phyloP scores from a whole-genome alignment of 2,113 vertebrate genomes.

The Phylloscopus whistleri region DNA sequence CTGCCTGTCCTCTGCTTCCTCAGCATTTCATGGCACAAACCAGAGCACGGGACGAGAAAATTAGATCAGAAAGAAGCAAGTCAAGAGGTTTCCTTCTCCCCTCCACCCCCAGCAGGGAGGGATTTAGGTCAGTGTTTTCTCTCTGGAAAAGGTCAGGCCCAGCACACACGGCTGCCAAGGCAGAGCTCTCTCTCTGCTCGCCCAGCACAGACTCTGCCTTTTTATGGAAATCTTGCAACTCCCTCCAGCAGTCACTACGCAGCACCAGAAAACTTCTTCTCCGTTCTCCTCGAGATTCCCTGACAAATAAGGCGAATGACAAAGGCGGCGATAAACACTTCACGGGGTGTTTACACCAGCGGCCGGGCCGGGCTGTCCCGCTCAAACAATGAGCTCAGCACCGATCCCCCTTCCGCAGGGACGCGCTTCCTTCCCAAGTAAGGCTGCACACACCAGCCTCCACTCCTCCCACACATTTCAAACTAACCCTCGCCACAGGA shows the following conservation, averaged over 20 bases:
- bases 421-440: conserved; percentile 61
- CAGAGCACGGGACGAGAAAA: neutral
- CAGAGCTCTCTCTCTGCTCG: conserved; percentile 53
- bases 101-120: conserved; percentile 29
- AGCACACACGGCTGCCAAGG: conserved; percentile 67
- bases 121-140: conserved; percentile 54
- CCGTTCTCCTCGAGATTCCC: conserved; percentile 62
- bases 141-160: conserved; percentile 62
- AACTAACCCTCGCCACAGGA: rapidly evolving
- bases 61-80: neutral
- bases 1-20: neutral
- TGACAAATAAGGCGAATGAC: conserved; percentile 75
- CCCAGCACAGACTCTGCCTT: conserved; percentile 76
- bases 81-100: neutral
- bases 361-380: conserved; percentile 53
- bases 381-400: conserved; percentile 66
- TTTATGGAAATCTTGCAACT: conserved; percentile 79
- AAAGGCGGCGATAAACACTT: conserved; percentile 68
- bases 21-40: neutral
- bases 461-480: neutral
- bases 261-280: conserved; percentile 61
- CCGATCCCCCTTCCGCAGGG: conserved; percentile 1
- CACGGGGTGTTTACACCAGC: conserved; percentile 56
- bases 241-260: conserved; percentile 20
- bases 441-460: conserved; percentile 31